Conservation (phyloP, 1,140 invertebrate species). For the Mamestra configurata region DNA sequence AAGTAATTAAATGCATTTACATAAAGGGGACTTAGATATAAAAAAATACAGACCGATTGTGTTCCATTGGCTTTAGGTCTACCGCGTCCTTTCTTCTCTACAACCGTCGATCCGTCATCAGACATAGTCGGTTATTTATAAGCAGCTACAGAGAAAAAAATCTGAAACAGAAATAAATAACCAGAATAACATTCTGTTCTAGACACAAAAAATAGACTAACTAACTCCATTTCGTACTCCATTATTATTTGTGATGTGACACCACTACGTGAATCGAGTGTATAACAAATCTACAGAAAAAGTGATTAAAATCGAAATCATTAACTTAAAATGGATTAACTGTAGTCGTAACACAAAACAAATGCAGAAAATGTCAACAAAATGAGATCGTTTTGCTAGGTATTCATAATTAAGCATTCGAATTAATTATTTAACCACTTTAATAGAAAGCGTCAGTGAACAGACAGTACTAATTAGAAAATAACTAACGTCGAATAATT, state of each 20-base stretch:
- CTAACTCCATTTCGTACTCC: not conserved
- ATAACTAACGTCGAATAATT: not conserved
- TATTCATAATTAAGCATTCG: not conserved
- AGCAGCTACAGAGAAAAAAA: conserved; percentile 52
- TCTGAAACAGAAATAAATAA: conserved; percentile 51
- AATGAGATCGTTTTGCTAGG: not conserved
- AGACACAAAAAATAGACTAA: not conserved
- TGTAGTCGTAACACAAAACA: conserved; percentile 50
- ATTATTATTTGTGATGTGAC: conserved; percentile 13
- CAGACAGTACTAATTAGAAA: not conserved
- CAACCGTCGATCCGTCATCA: conserved; percentile 86
- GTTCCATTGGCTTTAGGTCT: conserved; percentile 87
- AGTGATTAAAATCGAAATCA: not conserved
- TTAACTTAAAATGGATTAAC: conserved; percentile 7
- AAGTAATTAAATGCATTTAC: no score
- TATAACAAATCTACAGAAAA: not conserved
- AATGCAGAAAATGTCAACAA: conserved; percentile 63
- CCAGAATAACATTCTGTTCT: not conserved
- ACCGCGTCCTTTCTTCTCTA: conserved; percentile 87
- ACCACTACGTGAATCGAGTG: not conserved
- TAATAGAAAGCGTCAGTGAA: not conserved
- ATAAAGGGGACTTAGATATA: no score
- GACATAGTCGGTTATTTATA: conserved; percentile 77
- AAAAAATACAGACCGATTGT: conserved; percentile 71
- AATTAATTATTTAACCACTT: conserved; percentile 27